Base-by-base conservation (phyloP, 2,888 invertebrate genomes). In the Caenorhabditis sulstoni region DNA sequence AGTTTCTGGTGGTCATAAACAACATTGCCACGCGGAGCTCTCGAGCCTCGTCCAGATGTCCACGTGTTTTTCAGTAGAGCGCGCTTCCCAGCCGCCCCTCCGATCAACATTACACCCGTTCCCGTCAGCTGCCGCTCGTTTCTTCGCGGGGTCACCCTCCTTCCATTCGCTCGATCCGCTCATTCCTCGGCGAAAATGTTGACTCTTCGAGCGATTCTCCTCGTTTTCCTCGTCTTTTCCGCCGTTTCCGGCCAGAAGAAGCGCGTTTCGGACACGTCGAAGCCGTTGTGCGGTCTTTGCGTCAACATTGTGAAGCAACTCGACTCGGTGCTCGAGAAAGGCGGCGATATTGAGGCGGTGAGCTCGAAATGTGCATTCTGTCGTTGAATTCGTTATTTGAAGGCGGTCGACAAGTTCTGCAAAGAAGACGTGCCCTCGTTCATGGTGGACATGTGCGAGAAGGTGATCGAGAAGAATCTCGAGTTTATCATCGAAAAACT, bases 401-500 rank as follows among this genome's bases (percentile, higher is more conserved):
- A 41, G 79, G 79, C 68, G 4, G 74, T 79, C n/a, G 67, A 79
- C 66, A 59, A 67, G 47, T 79, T 79, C 74, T 79, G 79, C 68
- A 64, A 73, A 41, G 68, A 74, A 53, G 79, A 79, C 39, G 79
- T 79, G 23, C 52, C 52, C 23, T 67, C 67, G 20, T 79, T 79
- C 41, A 73, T 79, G 58, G 79, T 75, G 8, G 65, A 68, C 49
- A 75, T 65, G 58, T 79, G 79, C 49, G 74, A 74, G 45, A 79
- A 79, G 23, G 53, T 79, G n/a, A 79, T 79, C 70, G 79, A 74
- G 29, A 79, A 79, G 64, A 79, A 79, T 39, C 49, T 79, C 20
- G 59, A 62, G n/a, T 29, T 35, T 20, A 79, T 79, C 45, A 75
- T 79, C 22, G 64, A 79, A 18, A 74, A 79, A n/a, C 70, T 79